Evolutionary conservation across 2,888 invertebrate species (phyloP), one percentile per base, ranked within the genome.

Genomic region (Netelia fuscicornis): DNA sequence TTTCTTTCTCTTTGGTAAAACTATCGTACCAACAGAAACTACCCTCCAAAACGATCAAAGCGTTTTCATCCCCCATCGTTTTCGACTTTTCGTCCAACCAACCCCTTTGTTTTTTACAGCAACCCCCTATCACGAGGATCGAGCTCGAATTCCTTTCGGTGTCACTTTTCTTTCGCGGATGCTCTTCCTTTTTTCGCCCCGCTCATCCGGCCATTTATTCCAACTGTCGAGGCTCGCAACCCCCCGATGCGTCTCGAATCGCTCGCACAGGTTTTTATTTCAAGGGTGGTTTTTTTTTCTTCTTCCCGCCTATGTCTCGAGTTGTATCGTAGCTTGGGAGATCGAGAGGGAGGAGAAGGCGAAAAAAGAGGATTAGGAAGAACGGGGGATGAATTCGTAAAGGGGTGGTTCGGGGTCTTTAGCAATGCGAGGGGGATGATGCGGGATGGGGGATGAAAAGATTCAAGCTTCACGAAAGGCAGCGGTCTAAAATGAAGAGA

Each of bases 191-290:
- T 74, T 56, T 70, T 44, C 30, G 67, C 72, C 2, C 42, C 25
- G 30, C 25, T 56, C 56, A 37, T 62, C 23, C 11, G 71, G 70
- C 48, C 70, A 64, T 70, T 82, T 72, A 68, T 87, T 86, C 76
- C 30, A 68, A 25, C 25, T 52, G 71, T 86, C 82, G 87, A 88
- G 87, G 88, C 87, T 85, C 87, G 84, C 85, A 64, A 42, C 71
- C 58, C 83, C 79, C 84, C 81, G 86, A 42, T 56, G 64, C 81
- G 17, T 85, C 81, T 62, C 79, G 6, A 37, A 37, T 37, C 37
- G 37, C 37, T 75, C 56, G 84, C 56, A 88, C 83, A 88, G 85
- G 77, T 77, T 37, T 37, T 37, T 37, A 37, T 37, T 37, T 37
- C 37, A 37, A 37, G 37, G 64, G 83, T 85, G 80, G 30, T 77